Base-by-base conservation (phyloP, 53 echinoderm and acorn worm genomes). In the Apostichopus leukothele region DNA sequence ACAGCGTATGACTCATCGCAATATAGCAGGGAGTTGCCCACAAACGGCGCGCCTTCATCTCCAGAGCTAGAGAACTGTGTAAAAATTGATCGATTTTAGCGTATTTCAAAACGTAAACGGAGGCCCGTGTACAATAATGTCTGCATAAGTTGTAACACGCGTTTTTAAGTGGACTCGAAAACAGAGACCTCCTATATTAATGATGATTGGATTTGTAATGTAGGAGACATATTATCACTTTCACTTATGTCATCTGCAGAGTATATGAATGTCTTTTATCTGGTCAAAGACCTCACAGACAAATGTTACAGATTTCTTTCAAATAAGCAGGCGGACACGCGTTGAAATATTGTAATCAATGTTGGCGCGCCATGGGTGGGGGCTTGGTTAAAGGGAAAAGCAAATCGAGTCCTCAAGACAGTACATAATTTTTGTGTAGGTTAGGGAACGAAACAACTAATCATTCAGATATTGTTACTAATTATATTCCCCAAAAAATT, bases 81-180 rank as follows among this genome's bases (percentile, higher is more conserved):
- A 71, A 18, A n/a, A 71, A 71, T 71, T 71, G 71, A 71, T 71
- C 71, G 71, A 71, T 71, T 71, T 71, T 71, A 71, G 16, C 71
- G 18, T 71, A 71, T 71, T 71, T 16, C 71, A 19, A 63, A 16
- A 71, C 71, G n/a, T 71, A 13, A 71, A 71, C 71, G 71, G 20
- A 71, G 20, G n/a, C 18, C 71, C 6, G 71, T 16, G 71, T 18
- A 71, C 13, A 6, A 71, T 71, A 13, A 18, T 19, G 71, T 71
- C 71, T n/a, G 16, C n/a, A n/a, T 71, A 0, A 19, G n/a, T 71
- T 71, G 18, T 19, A 16, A 19, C 71, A 71, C 20, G 18, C 63
- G 18, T 18, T 71, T 71, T 18, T 16, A 71, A 19, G 71, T 16
- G 20, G 71, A 63, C 16, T 16, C 6, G 21, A 1, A 19, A 14